Evolutionary conservation across 2,113 vertebrate species (phyloP), one percentile per base, ranked within the genome.

Genomic region (Riparia riparia): DNA sequence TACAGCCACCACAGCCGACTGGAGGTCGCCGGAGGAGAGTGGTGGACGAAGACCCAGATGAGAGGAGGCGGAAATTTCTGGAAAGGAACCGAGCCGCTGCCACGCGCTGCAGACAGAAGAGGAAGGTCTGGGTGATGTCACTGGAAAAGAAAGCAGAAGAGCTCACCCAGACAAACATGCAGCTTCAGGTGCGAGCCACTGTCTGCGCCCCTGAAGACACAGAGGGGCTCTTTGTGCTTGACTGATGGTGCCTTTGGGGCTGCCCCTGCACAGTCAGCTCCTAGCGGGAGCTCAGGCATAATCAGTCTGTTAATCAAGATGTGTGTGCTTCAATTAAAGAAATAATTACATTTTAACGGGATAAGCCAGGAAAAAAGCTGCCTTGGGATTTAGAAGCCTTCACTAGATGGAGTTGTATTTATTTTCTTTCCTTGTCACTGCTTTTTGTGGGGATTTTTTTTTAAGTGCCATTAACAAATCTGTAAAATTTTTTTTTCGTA

Each of bases 81-180:
- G 99, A 99, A 98, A 98, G 99, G 84, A 99, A 99, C 98, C 98
- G 99, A 92, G 99, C 99, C 0, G 99, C 99, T 10, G 99, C 99
- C 91, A 99, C 99, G 4, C 99, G 99, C 96, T 99, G 99, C 98
- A 98, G 99, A 93, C 99, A 99, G 98, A 99, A 99, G 98, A 99
- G 99, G 98, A 99, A 99, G 99, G 99, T 99, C 97, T 99, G 99
- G 99, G 99, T 99, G 98, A 99, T 99, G 98, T 99, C 99, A 96
- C 98, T 99, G 98, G 99, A 99, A 98, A 99, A 99, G 98, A 99
- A 99, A 98, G 99, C 99, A 73, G 99, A 99, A 96, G 99, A 99
- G 98, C 99, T 99, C 97, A 99, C 99, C 89, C 99, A 99, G 98
- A 99, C 99, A 98, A 99, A 99, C 98, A 99, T 99, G 99, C 99